A percentile compares a stretch with the other conserved stretches of the same genome.
Evolutionary conservation across 2,888 invertebrate genomes (phyloP).

Genomic region (Neocrepidodera transversa): DNA sequence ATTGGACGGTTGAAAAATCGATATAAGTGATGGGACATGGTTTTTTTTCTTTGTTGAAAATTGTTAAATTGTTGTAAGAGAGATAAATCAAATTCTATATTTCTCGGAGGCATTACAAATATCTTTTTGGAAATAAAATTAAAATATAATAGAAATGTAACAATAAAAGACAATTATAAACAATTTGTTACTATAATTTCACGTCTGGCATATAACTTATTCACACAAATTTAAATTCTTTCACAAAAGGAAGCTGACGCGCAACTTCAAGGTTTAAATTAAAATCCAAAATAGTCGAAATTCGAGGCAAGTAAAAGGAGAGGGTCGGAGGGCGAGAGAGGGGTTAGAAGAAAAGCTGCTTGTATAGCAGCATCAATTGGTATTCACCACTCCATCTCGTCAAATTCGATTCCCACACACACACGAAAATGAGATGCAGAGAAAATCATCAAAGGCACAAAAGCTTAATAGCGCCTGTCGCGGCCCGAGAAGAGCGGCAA

Average conservation of each 20-base stretch:
- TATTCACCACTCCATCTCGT: constrained; percentile 61
- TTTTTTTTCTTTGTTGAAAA: no score
- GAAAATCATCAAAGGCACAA: constrained; percentile 63
- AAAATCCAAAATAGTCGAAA: constrained; percentile 44
- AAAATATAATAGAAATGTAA: no score
- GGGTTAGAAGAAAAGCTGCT: constrained; percentile 51
- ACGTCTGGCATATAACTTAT: no score
- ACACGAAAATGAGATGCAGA: constrained; percentile 62
- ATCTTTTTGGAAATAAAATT: no score
- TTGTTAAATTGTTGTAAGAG: no score
- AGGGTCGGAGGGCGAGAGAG: constrained; percentile 15
- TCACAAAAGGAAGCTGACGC: neutral
- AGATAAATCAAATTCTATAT: no score
- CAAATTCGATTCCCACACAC: constrained; percentile 61
- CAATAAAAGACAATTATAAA: no score
- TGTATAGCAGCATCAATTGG: constrained; percentile 57
- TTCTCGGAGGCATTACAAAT: no score
- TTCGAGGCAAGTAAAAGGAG: constrained; percentile 35
- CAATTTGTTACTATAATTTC: no score
- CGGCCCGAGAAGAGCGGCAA: constrained; percentile 28
- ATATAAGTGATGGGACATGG: neutral
- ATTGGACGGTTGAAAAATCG: constrained; percentile 6
- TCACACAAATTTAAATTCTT: no score
- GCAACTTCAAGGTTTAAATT: constrained; percentile 35
- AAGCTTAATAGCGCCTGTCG: constrained; percentile 58